Percentiles rank a stretch among this genome's conserved stretches.
Conservation (phyloP, 2,888 invertebrate genomes). For the Globia sparganii region DNA sequence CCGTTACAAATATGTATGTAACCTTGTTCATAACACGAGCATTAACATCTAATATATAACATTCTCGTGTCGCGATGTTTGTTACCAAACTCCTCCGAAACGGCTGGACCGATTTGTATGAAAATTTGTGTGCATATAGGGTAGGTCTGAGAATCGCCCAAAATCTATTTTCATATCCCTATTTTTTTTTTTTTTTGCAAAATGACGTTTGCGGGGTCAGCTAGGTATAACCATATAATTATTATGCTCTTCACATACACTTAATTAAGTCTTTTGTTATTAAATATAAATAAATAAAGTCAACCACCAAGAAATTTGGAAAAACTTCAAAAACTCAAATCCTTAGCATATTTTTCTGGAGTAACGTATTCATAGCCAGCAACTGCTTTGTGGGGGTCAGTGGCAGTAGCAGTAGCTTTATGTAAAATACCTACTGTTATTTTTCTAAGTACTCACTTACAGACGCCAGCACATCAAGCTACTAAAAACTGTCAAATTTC, state of each 20-base stretch:
- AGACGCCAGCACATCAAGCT: too few species aligned
- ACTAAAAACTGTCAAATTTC: too few species aligned
- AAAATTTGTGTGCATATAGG: too few species aligned
- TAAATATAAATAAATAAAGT: background rate
- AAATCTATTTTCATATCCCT: too few species aligned
- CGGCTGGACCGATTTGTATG: too few species aligned
- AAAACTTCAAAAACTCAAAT: background rate
- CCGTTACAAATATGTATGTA: slow-evolving; percentile 26
- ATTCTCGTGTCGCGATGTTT: too few species aligned
- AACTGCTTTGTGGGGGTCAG: background rate
- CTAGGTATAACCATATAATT: too few species aligned
- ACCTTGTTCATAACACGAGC: slow-evolving; percentile 25
- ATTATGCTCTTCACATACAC: slow-evolving; percentile 14
- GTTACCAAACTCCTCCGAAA: too few species aligned
- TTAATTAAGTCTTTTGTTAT: background rate
- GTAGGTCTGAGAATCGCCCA: too few species aligned
- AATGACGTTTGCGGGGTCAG: too few species aligned
- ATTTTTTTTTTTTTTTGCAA: too few species aligned
- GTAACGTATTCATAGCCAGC: background rate
- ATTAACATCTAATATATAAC: slow-evolving; percentile 7
- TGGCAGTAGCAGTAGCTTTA: too few species aligned
- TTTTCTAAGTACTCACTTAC: background rate
- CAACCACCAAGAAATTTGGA: background rate
- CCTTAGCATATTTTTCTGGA: background rate
- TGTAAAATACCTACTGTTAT: background rate